Evolutionary conservation across 2,113 vertebrate species (phyloP).

Genomic region (Forbesichthys agassizii): DNA sequence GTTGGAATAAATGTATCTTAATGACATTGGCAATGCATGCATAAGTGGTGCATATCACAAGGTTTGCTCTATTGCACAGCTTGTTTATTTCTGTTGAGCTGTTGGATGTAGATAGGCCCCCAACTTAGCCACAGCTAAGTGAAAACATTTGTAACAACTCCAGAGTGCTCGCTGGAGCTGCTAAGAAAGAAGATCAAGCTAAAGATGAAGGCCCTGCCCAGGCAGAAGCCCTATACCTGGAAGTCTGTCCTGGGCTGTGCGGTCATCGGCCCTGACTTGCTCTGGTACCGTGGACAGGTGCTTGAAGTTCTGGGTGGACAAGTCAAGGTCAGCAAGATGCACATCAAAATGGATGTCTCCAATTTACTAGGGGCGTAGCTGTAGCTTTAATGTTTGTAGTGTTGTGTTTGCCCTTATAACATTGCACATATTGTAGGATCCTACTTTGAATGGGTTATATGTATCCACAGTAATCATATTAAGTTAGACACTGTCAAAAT

Average conservation of each 20-base stretch:
- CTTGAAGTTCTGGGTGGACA: constrained; percentile 75
- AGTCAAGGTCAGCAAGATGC: constrained; percentile 76
- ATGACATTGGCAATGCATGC: too few relatives aligned
- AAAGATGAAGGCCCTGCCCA: constrained; percentile 81
- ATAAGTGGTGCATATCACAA: too few relatives aligned
- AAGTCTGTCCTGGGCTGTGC: constrained; percentile 84
- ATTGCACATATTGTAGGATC: too few relatives aligned
- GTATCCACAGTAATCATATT: too few relatives aligned
- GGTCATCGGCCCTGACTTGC: constrained; percentile 86
- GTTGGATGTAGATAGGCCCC: too few relatives aligned
- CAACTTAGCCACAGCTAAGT: too few relatives aligned
- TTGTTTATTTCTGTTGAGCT: too few relatives aligned
- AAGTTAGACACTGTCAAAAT: too few relatives aligned
- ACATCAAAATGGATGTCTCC: neutral
- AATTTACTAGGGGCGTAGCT: neutral
- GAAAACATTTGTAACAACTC: neutral
- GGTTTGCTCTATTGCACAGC: too few relatives aligned
- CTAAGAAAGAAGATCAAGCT: constrained; percentile 82
- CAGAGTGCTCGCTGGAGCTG: constrained; percentile 77
- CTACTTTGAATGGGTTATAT: too few relatives aligned
- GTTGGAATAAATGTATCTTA: too few relatives aligned
- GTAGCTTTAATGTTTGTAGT: neutral
- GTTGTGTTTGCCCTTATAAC: too few relatives aligned
- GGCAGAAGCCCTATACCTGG: constrained; percentile 86
- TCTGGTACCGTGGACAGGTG: constrained; percentile 88